Evolutionary conservation across 2,113 vertebrate species (phyloP).

Genomic region (Erpornis zantholeuca): DNA sequence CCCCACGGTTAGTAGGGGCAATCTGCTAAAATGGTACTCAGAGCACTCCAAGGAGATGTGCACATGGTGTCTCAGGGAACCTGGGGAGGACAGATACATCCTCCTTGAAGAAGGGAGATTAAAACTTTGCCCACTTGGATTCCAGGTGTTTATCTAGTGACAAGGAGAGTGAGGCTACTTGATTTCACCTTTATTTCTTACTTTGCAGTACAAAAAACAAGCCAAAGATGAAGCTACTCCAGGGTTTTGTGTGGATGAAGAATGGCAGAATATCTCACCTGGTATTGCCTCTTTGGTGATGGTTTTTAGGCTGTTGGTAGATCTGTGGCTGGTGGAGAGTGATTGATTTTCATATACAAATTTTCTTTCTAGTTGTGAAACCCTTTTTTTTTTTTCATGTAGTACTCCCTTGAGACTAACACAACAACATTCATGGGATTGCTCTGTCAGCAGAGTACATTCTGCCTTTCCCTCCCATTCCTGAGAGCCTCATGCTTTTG

Average conservation of each 20-base stretch:
- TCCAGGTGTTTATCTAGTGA: not conserved
- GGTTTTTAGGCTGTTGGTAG: not conserved
- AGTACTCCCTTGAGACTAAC: not conserved
- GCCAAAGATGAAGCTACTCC: not conserved
- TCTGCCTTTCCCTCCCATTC: not conserved
- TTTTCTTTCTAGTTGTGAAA: not conserved
- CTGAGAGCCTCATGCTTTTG: not conserved
- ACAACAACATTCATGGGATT: not conserved
- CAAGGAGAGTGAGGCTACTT: not conserved
- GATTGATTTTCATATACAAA: not conserved
- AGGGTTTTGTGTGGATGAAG: not conserved
- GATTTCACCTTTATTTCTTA: not conserved
- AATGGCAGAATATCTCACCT: not conserved
- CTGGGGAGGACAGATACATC: not conserved
- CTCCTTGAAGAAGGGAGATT: not conserved
- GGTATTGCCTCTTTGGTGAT: not conserved
- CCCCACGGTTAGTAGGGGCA: not conserved
- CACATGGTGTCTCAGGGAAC: not conserved
- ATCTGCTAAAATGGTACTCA: not conserved
- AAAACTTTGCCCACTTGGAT: not conserved
- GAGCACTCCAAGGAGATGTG: not conserved
- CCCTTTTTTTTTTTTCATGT: accelerated
- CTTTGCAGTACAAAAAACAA: not conserved
- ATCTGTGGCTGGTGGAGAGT: not conserved
- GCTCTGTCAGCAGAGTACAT: not conserved